Conservation (phyloP, 2,797 vertebrate species). For the Zenarchopterus dispar region DNA sequence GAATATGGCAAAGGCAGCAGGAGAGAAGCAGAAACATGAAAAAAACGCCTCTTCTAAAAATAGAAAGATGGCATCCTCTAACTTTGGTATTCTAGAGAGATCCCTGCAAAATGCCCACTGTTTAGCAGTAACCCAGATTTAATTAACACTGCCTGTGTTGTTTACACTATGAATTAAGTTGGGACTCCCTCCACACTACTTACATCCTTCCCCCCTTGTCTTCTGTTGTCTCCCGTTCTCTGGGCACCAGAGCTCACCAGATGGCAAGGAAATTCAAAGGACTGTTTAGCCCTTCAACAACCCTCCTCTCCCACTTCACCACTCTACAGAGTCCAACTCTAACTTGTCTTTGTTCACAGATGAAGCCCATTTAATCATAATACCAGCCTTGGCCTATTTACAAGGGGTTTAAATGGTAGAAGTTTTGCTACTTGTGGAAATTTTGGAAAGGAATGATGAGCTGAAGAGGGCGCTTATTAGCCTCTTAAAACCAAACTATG, state of each 20-base stretch:
- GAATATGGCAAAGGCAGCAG: no score
- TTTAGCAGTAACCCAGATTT: conserved; percentile 52
- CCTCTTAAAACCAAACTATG: conserved; percentile 44
- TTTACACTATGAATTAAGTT: conserved; percentile 62
- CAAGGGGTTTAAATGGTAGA: conserved; percentile 8
- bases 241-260: conserved; percentile 50
- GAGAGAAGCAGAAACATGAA: not conserved
- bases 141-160: conserved; percentile 64
- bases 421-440: conserved; percentile 16
- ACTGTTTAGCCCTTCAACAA: conserved; percentile 36
- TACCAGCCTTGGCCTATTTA: conserved; percentile 22
- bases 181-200: conserved; percentile 39
- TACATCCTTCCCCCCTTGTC: conserved; percentile 27
- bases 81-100: conserved; percentile 17
- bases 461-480: conserved; percentile 25
- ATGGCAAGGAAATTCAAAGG: conserved; percentile 50
- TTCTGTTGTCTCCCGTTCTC: conserved; percentile 26
- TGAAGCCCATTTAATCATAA: conserved; percentile 19
- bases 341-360: conserved; percentile 1
- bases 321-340: conserved; percentile 14
- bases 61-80: not conserved
- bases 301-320: conserved; percentile 22
- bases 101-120: conserved; percentile 35
- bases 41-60: not conserved
- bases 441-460: conserved; percentile 22